Evolutionary conservation across 2,113 vertebrate genomes (phyloP).

Genomic region (Parus major): DNA sequence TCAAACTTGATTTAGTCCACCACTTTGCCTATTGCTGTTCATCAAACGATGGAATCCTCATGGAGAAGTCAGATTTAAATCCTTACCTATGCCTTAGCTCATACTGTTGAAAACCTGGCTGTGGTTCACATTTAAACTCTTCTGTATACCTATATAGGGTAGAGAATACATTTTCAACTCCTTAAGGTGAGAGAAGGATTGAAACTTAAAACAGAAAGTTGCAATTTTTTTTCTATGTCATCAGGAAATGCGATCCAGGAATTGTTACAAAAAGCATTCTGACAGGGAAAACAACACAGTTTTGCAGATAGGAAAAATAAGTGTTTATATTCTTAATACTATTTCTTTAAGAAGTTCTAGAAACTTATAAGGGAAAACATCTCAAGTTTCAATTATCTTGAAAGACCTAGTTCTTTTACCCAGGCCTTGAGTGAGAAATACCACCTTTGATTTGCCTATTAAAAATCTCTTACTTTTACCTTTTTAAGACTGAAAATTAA

Average conservation of each 20-base stretch:
- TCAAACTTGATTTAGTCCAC: background rate
- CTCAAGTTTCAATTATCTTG: background rate
- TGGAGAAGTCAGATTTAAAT: background rate
- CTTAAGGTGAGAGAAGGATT: background rate
- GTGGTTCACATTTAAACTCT: background rate
- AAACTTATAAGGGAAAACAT: background rate
- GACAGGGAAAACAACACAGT: background rate
- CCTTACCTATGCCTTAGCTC: background rate
- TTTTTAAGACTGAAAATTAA: background rate
- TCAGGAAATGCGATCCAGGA: background rate
- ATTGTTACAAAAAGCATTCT: background rate
- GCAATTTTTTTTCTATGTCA: background rate
- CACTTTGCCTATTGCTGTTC: background rate
- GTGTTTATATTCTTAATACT: background rate
- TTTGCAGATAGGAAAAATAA: background rate
- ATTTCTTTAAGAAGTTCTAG: background rate
- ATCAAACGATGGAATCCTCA: background rate
- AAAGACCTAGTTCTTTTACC: background rate
- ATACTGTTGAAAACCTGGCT: background rate
- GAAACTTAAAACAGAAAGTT: background rate
- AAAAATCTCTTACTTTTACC: background rate
- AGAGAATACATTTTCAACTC: background rate
- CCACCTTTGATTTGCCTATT: background rate
- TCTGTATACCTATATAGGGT: background rate
- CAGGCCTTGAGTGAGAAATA: background rate